Conservation (phyloP, 2,888 invertebrate genomes). For the Eupithecia dodoneata region DNA sequence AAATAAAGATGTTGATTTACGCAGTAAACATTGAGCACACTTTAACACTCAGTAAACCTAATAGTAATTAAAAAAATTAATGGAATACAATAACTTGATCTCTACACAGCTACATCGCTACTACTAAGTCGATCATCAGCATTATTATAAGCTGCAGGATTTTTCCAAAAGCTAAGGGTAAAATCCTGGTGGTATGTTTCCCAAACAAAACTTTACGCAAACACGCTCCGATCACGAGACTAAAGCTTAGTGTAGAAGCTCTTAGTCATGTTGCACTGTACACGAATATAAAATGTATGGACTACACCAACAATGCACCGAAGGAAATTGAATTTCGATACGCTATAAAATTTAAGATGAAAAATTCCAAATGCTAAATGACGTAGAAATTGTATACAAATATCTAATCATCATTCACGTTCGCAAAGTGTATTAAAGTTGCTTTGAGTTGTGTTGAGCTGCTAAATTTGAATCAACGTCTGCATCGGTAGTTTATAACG, state of each 20-base stretch:
- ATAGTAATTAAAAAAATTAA: neutral
- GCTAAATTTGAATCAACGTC: constrained; percentile 11
- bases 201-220: neutral
- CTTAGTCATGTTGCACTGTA: constrained; percentile 19
- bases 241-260: neutral
- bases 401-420: constrained; percentile 36
- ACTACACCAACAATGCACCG: constrained; percentile 35
- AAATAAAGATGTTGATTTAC: neutral
- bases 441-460: constrained; percentile 19
- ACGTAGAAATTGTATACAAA: constrained; percentile 36
- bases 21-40: neutral
- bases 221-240: neutral
- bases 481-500: constrained; percentile 6
- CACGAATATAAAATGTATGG: constrained; percentile 37
- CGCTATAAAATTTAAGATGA: constrained; percentile 36
- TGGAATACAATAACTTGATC: neutral
- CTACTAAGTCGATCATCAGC: neutral
- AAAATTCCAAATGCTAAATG: constrained; percentile 37
- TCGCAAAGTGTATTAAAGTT: constrained; percentile 33
- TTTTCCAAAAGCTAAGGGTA: neutral
- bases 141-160: neutral
- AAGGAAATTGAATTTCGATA: constrained; percentile 40
- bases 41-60: neutral
- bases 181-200: neutral
- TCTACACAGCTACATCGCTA: neutral